phyloP scores from a whole-genome alignment of 1,140 invertebrate genomes.

The Brachionus paranguensis region DNA sequence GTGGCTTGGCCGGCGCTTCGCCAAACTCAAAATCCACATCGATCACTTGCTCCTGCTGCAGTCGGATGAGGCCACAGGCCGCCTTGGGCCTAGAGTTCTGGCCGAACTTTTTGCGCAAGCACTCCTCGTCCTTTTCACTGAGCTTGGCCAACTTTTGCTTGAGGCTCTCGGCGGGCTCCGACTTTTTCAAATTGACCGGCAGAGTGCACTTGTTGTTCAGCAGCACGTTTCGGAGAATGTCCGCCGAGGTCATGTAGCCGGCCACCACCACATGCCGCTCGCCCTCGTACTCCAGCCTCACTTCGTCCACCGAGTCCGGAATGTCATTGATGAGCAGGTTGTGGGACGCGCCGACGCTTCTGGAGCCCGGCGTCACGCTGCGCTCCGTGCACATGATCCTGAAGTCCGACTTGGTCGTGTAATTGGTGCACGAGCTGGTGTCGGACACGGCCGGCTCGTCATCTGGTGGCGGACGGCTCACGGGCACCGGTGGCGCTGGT shows the following conservation, averaged over 20 bases:
- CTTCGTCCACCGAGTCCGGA: slow-evolving; percentile 23
- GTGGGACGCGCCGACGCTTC: background rate
- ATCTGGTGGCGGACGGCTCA: background rate
- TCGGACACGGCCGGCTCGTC: background rate
- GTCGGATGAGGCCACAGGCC: background rate
- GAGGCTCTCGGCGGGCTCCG: background rate
- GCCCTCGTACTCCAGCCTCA: background rate
- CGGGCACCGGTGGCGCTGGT: background rate
- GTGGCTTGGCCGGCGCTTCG: background rate
- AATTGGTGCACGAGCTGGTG: background rate
- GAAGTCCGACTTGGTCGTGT: background rate
- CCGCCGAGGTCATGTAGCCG: slow-evolving; percentile 33
- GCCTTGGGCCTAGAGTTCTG: background rate
- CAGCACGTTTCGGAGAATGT: slow-evolving; percentile 12
- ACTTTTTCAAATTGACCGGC: background rate
- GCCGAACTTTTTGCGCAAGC: background rate
- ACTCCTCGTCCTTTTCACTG: slow-evolving; percentile 11
- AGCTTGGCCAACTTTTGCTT: background rate
- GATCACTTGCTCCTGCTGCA: background rate
- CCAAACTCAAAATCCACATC: background rate
- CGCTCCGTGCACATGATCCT: background rate
- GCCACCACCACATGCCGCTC: slow-evolving; percentile 7
- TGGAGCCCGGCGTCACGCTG: background rate
- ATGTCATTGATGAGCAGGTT: background rate
- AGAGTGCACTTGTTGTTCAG: background rate